Conservation (phyloP, 2,888 invertebrate genomes). For the Polydrusus cervinus region DNA sequence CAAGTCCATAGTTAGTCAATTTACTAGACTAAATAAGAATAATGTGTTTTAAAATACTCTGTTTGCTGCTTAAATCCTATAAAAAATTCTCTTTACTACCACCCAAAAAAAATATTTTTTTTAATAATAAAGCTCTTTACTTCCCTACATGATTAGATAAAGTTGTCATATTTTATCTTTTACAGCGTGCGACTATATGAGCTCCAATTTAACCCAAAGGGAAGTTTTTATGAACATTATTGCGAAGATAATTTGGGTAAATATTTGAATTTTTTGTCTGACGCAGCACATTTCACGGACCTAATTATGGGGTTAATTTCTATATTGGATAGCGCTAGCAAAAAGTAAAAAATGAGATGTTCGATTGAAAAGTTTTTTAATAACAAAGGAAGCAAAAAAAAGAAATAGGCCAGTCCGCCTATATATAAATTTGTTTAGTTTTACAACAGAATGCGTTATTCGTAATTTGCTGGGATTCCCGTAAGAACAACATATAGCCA, state of each 20-base stretch:
- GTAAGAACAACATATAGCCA: too few species aligned
- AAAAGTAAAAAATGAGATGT: too few species aligned
- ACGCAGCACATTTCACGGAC: neutral
- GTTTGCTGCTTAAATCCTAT: too few species aligned
- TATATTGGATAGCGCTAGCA: neutral
- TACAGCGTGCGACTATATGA: neutral
- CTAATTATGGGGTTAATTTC: neutral
- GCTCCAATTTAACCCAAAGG: conserved; percentile 21
- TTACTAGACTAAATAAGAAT: too few species aligned
- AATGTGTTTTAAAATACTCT: too few species aligned
- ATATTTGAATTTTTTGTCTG: conserved; percentile 20
- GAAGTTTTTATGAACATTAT: conserved; percentile 6
- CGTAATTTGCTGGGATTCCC: too few species aligned
- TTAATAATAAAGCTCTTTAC: neutral
- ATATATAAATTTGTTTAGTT: too few species aligned
- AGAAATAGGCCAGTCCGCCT: too few species aligned
- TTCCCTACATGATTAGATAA: conserved; percentile 4
- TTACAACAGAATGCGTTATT: too few species aligned
- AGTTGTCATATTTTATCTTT: conserved; percentile 14
- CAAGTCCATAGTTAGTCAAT: too few species aligned
- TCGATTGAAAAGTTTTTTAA: too few species aligned
- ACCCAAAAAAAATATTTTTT: neutral
- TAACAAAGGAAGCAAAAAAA: too few species aligned
- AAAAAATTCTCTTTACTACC: neutral
- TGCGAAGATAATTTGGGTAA: conserved; percentile 14